Conservation (phyloP, 2,113 vertebrate species). For the Leptocoma aspasia region DNA sequence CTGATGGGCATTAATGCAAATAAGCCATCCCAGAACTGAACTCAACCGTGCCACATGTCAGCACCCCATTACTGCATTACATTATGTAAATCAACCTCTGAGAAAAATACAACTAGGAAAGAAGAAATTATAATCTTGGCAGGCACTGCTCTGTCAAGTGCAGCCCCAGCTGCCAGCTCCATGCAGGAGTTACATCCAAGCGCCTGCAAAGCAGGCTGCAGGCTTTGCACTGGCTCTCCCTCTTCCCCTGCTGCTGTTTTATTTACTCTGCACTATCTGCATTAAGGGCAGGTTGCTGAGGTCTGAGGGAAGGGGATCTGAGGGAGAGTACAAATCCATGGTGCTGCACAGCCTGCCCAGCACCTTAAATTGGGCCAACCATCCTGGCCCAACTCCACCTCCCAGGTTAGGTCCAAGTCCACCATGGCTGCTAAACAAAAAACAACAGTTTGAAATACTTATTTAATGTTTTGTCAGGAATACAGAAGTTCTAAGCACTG, state of each 20-base stretch:
- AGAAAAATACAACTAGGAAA: neutral
- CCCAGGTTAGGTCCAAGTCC: neutral
- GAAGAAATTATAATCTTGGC: neutral
- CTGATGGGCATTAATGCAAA: neutral
- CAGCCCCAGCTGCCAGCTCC: neutral
- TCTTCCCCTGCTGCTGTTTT: neutral
- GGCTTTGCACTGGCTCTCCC: neutral
- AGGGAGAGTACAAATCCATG: neutral
- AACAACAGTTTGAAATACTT: neutral
- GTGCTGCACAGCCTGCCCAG: neutral
- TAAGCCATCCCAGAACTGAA: neutral
- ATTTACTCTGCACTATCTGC: neutral
- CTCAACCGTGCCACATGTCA: neutral
- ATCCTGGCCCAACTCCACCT: neutral
- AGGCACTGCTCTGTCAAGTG: neutral
- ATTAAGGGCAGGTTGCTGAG: neutral
- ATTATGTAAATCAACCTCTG: conserved; percentile 16
- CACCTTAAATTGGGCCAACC: neutral
- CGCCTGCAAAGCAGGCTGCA: neutral
- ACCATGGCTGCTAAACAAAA: neutral
- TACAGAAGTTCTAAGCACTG: neutral
- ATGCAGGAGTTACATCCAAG: neutral
- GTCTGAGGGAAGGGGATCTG: neutral
- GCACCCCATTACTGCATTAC: neutral
- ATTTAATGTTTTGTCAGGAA: neutral